A percentile compares a stretch with the other conserved stretches of the same genome.
These are phyloP conservation scores for Meriones unguiculatus DNA, from an alignment of 2,113 vertebrate species.

Conservation along the genomic window DNA sequence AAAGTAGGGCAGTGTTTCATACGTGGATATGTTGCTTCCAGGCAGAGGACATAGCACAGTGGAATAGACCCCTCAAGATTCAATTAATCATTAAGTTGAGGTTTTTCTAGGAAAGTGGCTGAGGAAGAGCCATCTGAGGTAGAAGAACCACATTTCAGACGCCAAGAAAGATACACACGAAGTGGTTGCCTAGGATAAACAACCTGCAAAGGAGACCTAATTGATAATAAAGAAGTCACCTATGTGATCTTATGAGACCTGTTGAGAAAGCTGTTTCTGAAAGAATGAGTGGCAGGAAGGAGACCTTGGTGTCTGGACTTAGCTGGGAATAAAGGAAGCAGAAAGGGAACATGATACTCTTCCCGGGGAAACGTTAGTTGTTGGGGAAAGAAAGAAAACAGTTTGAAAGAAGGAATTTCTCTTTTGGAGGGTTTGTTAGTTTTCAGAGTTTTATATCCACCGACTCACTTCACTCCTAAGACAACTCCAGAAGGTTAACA, in stretches of 20 bases:
- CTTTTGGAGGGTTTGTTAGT: background rate
- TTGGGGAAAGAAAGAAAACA: background rate
- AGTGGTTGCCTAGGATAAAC: background rate
- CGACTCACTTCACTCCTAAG: background rate
- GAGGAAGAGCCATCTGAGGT: background rate
- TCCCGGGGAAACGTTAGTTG: background rate
- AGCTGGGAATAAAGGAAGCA: background rate
- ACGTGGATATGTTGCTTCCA: background rate
- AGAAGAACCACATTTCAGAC: background rate
- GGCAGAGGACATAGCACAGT: background rate
- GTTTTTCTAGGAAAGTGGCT: background rate
- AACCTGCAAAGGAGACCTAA: background rate
- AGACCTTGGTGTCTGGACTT: background rate
- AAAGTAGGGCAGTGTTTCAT: background rate
- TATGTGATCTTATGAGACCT: background rate
- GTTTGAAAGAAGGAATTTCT: background rate
- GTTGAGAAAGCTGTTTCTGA: background rate
- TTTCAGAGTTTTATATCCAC: background rate
- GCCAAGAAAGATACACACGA: background rate
- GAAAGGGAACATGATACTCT: background rate
- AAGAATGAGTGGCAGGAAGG: background rate
- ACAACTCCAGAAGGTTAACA: background rate
- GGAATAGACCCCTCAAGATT: background rate
- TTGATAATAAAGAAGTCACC: background rate
- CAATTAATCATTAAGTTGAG: background rate